Base-by-base conservation (phyloP, 2,888 invertebrate genomes). In the Ptychoptera albimana region DNA sequence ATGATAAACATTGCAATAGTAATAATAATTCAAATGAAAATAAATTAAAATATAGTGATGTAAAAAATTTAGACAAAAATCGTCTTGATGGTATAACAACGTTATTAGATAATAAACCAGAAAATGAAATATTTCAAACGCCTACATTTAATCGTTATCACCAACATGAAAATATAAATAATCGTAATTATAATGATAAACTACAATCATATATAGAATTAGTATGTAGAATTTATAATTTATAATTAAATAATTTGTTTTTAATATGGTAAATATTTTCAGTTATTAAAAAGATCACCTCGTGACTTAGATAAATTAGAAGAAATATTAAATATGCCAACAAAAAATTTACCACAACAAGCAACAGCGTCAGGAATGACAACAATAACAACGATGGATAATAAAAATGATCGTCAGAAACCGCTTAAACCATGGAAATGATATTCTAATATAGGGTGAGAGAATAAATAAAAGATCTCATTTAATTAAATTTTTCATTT, bases 211-310 rank as follows among this genome's bases (percentile, higher is more conserved):
- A 62, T 35, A 63, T 65, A 43, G 63, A 64, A 51, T 51, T 64
- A 55, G 58, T 58, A 49, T 46, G 49, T 49, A 12, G 39, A 39
- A 29, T 39, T 40, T 14, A 39, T 35, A 14, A 34, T 37, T 32
- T 37, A 29, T 32, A 37, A 45, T 41, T 35, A 41, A 45, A 31
- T 42, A 44, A 23, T 39, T 15, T 30, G 31, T 34, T n/a, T 43
- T 41, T 40, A 15, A 30, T 44, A 35, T 44, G 38, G 39, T 31
- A 39, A 45, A 39, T 45, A 36, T 44, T 49, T 50, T 1, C 59
- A 73, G 73, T 56, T 75, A 10, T 58, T 75, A 12, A 69, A 69
- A 13, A 74, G 73, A 53, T 69, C 72, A 0, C 68, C 72, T 2
- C 55, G 59, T 45, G 63, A 64, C 47, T 55, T 62, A 36, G 63